Evolutionary conservation across 1,140 invertebrate species (phyloP).

Genomic region (Phenacoccus solenopsis): DNA sequence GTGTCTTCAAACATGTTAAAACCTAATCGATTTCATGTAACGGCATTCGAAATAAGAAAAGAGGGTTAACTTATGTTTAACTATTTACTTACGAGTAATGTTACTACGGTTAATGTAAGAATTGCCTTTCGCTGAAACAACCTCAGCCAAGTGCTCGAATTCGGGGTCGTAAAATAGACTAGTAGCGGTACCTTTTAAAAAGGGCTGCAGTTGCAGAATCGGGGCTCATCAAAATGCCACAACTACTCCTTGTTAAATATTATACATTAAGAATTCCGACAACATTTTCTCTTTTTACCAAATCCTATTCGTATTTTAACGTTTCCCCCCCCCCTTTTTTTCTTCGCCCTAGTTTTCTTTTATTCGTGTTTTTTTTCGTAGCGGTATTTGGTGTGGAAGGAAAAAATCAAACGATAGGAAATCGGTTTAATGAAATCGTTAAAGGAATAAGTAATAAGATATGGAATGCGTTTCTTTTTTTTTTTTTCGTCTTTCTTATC

Average conservation of each 20-base stretch:
- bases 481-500: background rate
- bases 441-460: constrained; percentile 1
- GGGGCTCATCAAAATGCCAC: constrained; percentile 11
- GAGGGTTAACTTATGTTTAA: background rate
- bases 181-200: constrained; percentile 4
- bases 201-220: constrained; percentile 11
- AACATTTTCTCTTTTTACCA: constrained; percentile 14
- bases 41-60: background rate
- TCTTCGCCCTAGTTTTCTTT: background rate
- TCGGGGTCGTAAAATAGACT: background rate
- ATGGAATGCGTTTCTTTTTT: background rate
- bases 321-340: background rate
- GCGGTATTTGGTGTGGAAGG: background rate
- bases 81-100: background rate
- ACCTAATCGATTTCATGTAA: background rate
- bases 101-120: constrained; percentile 3
- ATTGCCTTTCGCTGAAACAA: constrained; percentile 5
- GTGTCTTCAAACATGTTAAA: background rate
- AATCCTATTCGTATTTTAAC: constrained; percentile 5
- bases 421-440: constrained; percentile 12
- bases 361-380: background rate
- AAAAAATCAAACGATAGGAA: constrained; percentile 11
- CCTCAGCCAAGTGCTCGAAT: constrained; percentile 4
- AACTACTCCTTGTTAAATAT: constrained; percentile 15
- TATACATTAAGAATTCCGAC: constrained; percentile 16